Evolutionary conservation across 2,888 invertebrate species (phyloP).

Genomic region (Pyrocoelia pectoralis): DNA sequence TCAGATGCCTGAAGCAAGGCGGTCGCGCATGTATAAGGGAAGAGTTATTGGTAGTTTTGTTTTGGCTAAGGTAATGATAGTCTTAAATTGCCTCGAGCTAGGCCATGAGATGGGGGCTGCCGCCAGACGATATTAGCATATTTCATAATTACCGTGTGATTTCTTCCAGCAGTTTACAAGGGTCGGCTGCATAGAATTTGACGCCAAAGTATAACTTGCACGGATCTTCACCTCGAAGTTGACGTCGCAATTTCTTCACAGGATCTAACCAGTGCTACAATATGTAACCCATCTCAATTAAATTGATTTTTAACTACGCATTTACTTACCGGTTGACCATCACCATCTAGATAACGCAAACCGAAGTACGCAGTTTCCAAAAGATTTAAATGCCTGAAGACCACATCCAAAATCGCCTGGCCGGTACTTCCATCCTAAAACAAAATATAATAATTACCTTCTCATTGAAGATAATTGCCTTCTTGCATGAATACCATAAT

Average conservation of each 20-base stretch:
- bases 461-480: too few species aligned
- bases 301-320: slow-evolving; percentile 17
- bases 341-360: slow-evolving; percentile 88
- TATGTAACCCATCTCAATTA: slow-evolving; percentile 26
- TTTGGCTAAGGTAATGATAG: slow-evolving; percentile 39
- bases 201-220: slow-evolving; percentile 96
- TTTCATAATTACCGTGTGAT: slow-evolving; percentile 80
- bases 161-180: slow-evolving; percentile 94
- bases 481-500: neutral
- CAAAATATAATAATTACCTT: slow-evolving; percentile 36
- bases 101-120: slow-evolving; percentile 39
- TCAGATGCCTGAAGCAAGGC: slow-evolving; percentile 11
- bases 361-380: slow-evolving; percentile 97
- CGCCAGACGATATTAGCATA: slow-evolving; percentile 41
- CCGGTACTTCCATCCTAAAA: slow-evolving; percentile 90
- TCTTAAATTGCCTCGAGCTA: slow-evolving; percentile 37
- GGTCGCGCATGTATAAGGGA: slow-evolving; percentile 35
- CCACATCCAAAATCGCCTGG: slow-evolving; percentile 89
- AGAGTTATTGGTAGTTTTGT: slow-evolving; percentile 47
- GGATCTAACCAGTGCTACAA: slow-evolving; percentile 94
- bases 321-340: slow-evolving; percentile 88
- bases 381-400: slow-evolving; percentile 91
- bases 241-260: slow-evolving; percentile 85
- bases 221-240: slow-evolving; percentile 73
- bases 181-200: slow-evolving; percentile 97